Percentiles rank a stretch among this genome's conserved stretches.
These are phyloP conservation scores for Acanthosepion esculentum DNA, from an alignment of 2,888 invertebrate species.

Conservation along the genomic window DNA sequence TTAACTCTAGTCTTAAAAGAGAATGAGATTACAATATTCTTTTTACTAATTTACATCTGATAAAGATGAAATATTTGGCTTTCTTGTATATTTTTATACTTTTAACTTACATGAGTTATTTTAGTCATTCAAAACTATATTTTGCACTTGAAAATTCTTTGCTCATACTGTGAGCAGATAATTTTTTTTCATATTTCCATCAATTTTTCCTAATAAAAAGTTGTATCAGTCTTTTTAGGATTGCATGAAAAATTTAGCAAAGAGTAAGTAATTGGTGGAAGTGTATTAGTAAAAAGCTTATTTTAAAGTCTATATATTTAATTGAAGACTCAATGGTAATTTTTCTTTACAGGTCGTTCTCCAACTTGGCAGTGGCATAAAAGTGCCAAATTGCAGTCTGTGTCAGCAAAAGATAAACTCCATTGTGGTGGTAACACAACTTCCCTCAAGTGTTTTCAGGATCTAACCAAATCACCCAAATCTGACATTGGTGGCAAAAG, in stretches of 20 bases:
- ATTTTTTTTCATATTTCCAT: background rate
- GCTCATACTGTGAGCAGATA: too few relatives aligned
- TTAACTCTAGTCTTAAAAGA: background rate
- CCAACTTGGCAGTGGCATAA: constrained; percentile 55
- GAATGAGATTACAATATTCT: too few relatives aligned
- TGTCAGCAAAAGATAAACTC: constrained; percentile 42
- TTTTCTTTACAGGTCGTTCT: constrained; percentile 56
- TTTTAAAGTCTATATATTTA: background rate
- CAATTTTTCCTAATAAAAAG: background rate
- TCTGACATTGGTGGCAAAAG: constrained; percentile 66
- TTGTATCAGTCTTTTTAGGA: background rate
- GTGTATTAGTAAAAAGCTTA: background rate
- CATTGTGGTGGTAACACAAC: background rate
- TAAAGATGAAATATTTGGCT: too few relatives aligned
- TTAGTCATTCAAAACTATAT: too few relatives aligned
- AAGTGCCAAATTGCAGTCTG: constrained; percentile 42
- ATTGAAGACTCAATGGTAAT: background rate
- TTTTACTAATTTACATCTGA: too few relatives aligned
- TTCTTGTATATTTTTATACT: too few relatives aligned
- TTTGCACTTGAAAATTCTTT: too few relatives aligned
- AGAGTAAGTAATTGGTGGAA: background rate
- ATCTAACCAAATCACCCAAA: constrained; percentile 66
- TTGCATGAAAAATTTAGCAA: background rate
- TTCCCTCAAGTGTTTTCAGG: constrained; percentile 50
- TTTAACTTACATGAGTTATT: too few relatives aligned